Evolutionary conservation across 2,888 invertebrate genomes (phyloP).

Genomic region (Eristalis pertinax): DNA sequence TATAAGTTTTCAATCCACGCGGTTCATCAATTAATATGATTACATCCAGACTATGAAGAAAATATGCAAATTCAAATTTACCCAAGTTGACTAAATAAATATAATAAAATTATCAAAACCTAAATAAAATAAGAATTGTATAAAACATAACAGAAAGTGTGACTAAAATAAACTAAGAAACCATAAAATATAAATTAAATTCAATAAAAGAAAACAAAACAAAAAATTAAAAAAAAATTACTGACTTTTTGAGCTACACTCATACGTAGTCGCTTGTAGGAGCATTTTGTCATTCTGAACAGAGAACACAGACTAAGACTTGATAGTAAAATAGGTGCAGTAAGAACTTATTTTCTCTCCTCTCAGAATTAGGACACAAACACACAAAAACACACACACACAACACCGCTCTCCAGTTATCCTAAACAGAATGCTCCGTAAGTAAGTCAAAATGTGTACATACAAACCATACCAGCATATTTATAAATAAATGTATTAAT

Average conservation of each 20-base stretch:
- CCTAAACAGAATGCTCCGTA: slow-evolving; percentile 24
- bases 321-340: background rate
- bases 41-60: slow-evolving; percentile 22
- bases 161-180: slow-evolving; percentile 10
- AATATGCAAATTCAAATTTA: slow-evolving; percentile 18
- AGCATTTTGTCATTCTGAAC: slow-evolving; percentile 12
- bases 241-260: slow-evolving; percentile 25
- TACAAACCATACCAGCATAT: slow-evolving; percentile 33
- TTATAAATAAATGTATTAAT: slow-evolving; percentile 42
- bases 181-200: slow-evolving; percentile 21
- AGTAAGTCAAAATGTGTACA: slow-evolving; percentile 42
- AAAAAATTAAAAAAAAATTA: background rate
- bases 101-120: slow-evolving; percentile 19
- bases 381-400: background rate
- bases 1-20: background rate
- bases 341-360: background rate
- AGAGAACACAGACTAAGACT: background rate
- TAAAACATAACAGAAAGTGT: slow-evolving; percentile 26
- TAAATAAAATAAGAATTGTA: slow-evolving; percentile 19
- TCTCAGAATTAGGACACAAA: background rate
- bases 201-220: background rate
- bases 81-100: slow-evolving; percentile 33
- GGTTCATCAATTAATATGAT: slow-evolving; percentile 26
- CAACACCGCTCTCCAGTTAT: background rate
- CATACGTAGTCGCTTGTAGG: background rate